Base-by-base conservation (phyloP, 2,888 invertebrate genomes). In the Eilema sororculum region DNA sequence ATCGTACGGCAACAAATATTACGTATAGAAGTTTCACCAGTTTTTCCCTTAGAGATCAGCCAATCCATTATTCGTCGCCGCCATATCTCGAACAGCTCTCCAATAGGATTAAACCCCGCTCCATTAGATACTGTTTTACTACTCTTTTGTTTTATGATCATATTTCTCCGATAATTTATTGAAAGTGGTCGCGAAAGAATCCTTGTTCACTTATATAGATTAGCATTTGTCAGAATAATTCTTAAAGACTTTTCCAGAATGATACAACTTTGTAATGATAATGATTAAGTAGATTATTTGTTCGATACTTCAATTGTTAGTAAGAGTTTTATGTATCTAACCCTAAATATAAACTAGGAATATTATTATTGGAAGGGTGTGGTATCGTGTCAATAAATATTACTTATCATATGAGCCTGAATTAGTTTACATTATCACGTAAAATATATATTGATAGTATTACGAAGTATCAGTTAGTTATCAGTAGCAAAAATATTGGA, bases 71-170 rank as follows among this genome's bases (percentile, higher is more conserved):
- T 91, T 89, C 87, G 87, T 84, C 83, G 86, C 77, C 79, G 83
- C 89, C 86, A 90, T 91, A 91, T 91, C 90, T 87, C 81, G 82
- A 87, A 87, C 87, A 86, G 86, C 87, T 86, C 87, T 86, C 85
- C 87, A 89, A 90, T 89, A 87, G 90, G 89, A 92, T 92, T 90
- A 91, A 86, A 85, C 83, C 84, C 79, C 84, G 83, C 85, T 89
- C 90, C 88, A 91, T 92, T 92, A 90, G 88, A 88, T 88, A 87
- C 88, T 89, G 89, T 90, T 92, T 91, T 91, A 91, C 88, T 91
- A 89, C 89, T 90, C 89, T 90, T 93, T 91, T 91, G 91, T 93
- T 93, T 93, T 92, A 93, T 88, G 89, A 84, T 88, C 88, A 87
- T 90, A 90, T 90, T 91, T 89, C 86, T 80, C 84, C 87, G 86